Percentiles rank a stretch among this genome's conserved stretches.
Conservation (phyloP, 2,113 vertebrate genomes). For the Nibea albiflora region DNA sequence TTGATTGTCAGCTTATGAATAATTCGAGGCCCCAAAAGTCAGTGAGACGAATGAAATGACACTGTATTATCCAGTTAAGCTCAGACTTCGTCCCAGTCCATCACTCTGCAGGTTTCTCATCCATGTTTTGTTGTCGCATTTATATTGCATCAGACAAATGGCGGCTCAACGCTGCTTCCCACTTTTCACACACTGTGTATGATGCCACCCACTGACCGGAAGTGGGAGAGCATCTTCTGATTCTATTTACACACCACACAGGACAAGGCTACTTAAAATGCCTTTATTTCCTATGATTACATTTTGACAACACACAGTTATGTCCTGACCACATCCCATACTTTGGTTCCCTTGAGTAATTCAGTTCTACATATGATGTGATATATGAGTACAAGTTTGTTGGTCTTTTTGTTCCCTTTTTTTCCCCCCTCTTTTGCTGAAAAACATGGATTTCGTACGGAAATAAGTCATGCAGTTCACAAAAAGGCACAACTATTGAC, state of each 20-base stretch:
- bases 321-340: slow-evolving; percentile 69
- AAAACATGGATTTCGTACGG: slow-evolving; percentile 68
- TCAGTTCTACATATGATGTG: slow-evolving; percentile 70
- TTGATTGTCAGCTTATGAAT: background rate
- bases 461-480: slow-evolving; percentile 83
- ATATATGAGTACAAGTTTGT: slow-evolving; percentile 64
- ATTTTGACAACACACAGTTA: slow-evolving; percentile 77
- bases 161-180: background rate
- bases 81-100: background rate
- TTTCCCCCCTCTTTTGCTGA: slow-evolving; percentile 47
- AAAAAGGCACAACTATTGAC: slow-evolving; percentile 80
- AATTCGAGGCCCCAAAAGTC: background rate
- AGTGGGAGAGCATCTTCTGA: slow-evolving; percentile 26
- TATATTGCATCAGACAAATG: background rate
- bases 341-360: slow-evolving; percentile 68
- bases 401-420: slow-evolving; percentile 55
- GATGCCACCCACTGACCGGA: slow-evolving; percentile 53
- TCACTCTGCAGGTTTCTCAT: background rate
- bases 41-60: background rate
- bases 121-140: background rate
- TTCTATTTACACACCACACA: slow-evolving; percentile 57
- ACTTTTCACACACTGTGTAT: background rate
- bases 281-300: slow-evolving; percentile 83
- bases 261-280: slow-evolving; percentile 78
- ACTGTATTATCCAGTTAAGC: background rate